Base-by-base conservation (phyloP, 2,888 invertebrate genomes). In the Lottia scabra region DNA sequence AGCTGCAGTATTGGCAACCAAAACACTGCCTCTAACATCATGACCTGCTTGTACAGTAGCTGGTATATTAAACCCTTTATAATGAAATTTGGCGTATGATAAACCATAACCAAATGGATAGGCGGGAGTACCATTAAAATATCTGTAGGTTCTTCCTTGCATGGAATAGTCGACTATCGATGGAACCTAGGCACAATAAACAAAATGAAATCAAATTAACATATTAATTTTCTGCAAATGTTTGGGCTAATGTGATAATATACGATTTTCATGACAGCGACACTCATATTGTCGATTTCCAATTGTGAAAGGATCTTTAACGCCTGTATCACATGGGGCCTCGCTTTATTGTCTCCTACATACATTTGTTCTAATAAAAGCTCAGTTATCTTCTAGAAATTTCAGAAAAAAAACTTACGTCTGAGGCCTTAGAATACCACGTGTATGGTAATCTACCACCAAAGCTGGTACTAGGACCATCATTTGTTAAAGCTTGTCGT, bases 391-490 rank as follows among this genome's bases (percentile, higher is more conserved):
- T 30, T 30, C 30, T 30, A 30, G 2, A 5, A 30, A 30, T 4
- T 30, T 4, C 30, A 30, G 30, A 30, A 30, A 2, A 56, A 12
- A 13, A 19, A 56, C 56, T 56, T 12, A 56, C 56, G 23, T 56
- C 56, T 23, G 19, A 23, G 12, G 12, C 71, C 56, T 75, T 76
- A 6, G 63, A 62, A n/a, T 82, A 85, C 88, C 88, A 89, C 1
- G 88, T 88, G 67, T 80, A 81, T 3, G 88, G 87, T 16, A 88
- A 76, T 38, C 88, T 78, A 15, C 81, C 88, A 5, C 85, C 85
- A 10, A 87, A 87, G 48, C 81, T 85, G 30, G 83, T 75, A 16
- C 76, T 75, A 3, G 76, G 70, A 5, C 76, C 80, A 23, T 70
- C 77, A 70, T 80, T 80, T 8, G 77, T 79, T 27, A 88, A 66